Base-by-base conservation (phyloP, 2,797 vertebrate genomes). In the Antrozous pallidus region DNA sequence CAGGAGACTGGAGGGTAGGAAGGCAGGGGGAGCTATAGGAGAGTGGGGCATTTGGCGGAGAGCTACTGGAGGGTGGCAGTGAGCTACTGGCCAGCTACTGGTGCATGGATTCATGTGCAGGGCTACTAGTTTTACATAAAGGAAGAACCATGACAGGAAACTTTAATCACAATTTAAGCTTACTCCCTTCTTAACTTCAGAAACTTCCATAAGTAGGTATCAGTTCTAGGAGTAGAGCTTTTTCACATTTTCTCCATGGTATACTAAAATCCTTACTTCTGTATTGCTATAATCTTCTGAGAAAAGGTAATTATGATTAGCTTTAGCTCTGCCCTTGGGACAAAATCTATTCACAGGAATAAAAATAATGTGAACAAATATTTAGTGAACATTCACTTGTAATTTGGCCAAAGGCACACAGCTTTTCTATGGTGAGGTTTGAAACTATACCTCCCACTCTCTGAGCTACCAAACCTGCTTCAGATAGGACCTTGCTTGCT, bases 171-270 rank as follows among this genome's bases (percentile, higher is more conserved):
- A 77, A 42, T 79, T 84, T 87, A 78, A 91, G 3, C 36, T 77
- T 80, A 70, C 65, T 86, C 67, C 26, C 94, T 93, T 75, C 82
- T 94, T 88, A 94, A 91, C 45, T 88, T 80, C 69, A 87, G 93
- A 91, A 96, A 94, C 83, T 77, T 94, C 24, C 38, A 26, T 70
- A 90, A 73, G 79, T 67, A 83, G 45, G 17, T 75, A 73, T 90
- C 24, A 22, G 33, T 89, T 95, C 74, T 93, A 88, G 61, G 89
- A 89, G 69, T 38, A 88, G 42, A 80, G 14, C 5, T 28, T 78
- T 94, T 88, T 92, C 31, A 26, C 73, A 38, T 56, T 94, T 88
- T 93, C 85, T 70, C 20, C 51, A 28, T 75, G 73, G 56, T 69
- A 92, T 84, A 69, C 12, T 22, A 28, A 83, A 79, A 51, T 75